These are phyloP conservation scores for Zelleria hepariella DNA, from an alignment of 2,888 invertebrate genomes.

Conservation along the genomic window DNA sequence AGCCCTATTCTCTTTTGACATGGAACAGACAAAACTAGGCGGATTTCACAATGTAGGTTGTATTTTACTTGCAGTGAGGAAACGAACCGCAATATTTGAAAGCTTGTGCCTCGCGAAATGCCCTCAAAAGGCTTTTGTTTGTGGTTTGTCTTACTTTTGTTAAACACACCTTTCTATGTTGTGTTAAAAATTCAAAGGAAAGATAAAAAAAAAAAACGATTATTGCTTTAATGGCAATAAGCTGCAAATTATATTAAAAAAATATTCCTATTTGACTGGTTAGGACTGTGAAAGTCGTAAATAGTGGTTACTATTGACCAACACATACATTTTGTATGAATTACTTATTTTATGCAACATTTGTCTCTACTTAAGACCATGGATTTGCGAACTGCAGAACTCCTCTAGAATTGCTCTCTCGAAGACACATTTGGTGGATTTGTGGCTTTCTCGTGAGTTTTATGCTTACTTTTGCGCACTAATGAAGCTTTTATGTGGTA, in stretches of 20 bases:
- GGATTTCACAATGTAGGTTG: conserved; percentile 19
- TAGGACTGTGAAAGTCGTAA: too few relatives aligned
- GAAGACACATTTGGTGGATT: neutral
- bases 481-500: too few relatives aligned
- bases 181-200: too few relatives aligned
- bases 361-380: neutral
- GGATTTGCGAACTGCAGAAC: neutral
- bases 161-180: neutral
- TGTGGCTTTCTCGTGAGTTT: neutral
- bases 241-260: too few relatives aligned
- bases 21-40: conserved; percentile 18
- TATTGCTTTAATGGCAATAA: too few relatives aligned
- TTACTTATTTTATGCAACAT: neutral
- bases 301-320: too few relatives aligned
- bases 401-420: neutral
- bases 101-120: conserved; percentile 20
- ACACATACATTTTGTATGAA: too few relatives aligned
- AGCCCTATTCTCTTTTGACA: neutral
- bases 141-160: conserved; percentile 11
- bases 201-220: too few relatives aligned
- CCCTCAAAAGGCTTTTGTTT: conserved; percentile 18
- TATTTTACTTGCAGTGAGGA: conserved; percentile 21
- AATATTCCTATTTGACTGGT: too few relatives aligned
- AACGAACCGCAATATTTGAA: conserved; percentile 20
- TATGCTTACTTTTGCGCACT: neutral